These are phyloP conservation scores for Silurus aristotelis DNA, from an alignment of 2,797 vertebrate species.

Conservation along the genomic window DNA sequence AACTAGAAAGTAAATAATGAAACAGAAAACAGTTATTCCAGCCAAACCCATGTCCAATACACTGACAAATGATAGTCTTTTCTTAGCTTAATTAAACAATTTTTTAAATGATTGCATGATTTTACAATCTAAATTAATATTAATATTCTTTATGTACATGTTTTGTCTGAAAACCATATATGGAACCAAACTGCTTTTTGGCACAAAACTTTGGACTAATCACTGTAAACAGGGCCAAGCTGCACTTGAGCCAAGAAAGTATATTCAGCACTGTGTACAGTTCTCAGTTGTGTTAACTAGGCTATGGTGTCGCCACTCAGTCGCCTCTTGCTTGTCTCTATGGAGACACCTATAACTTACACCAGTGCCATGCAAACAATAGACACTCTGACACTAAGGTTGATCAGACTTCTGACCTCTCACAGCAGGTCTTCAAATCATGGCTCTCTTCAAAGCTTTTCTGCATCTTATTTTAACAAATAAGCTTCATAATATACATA, in stretches of 20 bases:
- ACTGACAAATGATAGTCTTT: neutral
- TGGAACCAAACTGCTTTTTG: neutral
- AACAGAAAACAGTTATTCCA: neutral
- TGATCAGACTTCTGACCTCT: conserved; percentile 95
- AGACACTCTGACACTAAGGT: conserved; percentile 97
- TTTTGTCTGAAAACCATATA: conserved; percentile 10
- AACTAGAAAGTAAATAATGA: neutral
- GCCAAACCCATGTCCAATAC: neutral
- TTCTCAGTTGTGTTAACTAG: conserved; percentile 51
- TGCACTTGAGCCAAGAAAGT: conserved; percentile 45
- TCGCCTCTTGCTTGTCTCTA: conserved; percentile 89
- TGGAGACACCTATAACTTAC: conserved; percentile 97
- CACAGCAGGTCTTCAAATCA: conserved; percentile 73
- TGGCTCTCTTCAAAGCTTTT: conserved; percentile 87
- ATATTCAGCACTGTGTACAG: conserved; percentile 54
- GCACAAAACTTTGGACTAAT: conserved; percentile 26
- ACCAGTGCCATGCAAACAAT: conserved; percentile 85
- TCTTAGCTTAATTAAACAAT: neutral
- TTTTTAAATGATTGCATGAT: neutral
- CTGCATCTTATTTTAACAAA: conserved; percentile 42
- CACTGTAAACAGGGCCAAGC: neutral
- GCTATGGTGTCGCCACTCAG: conserved; percentile 86
- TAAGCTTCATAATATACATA: conserved; percentile 21
- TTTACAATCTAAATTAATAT: neutral
- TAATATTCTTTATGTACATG: neutral